phyloP scores from a whole-genome alignment of 2,797 vertebrate genomes.

The Sebastes cheni region DNA sequence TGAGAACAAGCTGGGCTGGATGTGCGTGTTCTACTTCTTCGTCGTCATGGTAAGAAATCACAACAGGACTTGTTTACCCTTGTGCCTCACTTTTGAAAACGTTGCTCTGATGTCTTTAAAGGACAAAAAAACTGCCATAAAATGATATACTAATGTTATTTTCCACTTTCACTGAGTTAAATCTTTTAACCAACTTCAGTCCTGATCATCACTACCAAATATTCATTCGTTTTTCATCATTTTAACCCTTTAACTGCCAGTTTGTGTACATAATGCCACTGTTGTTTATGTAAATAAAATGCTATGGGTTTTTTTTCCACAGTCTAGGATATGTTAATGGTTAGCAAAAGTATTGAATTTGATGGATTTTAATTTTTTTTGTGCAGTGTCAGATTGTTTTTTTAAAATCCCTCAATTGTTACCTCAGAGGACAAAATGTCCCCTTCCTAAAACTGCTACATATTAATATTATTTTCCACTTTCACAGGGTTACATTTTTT shows the following conservation, averaged over 20 bases:
- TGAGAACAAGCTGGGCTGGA: conserved; percentile 91
- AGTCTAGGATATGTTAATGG: no score
- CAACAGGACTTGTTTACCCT: background rate
- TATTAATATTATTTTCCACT: no score
- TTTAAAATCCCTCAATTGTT: no score
- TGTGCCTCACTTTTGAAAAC: background rate
- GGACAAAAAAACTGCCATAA: background rate
- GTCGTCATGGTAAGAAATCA: conserved; percentile 90
- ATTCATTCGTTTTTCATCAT: background rate
- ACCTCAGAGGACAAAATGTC: no score
- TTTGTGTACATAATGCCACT: background rate
- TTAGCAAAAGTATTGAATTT: no score
- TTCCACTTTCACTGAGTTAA: background rate
- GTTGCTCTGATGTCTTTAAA: background rate
- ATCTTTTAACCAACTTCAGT: background rate
- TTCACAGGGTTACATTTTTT: no score
- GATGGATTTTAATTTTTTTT: no score
- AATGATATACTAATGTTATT: background rate
- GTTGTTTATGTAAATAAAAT: background rate
- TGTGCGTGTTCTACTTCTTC: conserved; percentile 97
- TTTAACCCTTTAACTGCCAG: background rate
- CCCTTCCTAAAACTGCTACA: no score
- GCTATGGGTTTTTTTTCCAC: no score
- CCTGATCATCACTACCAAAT: background rate
- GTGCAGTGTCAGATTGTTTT: no score